Percentiles rank a stretch among this genome's conserved stretches.
Evolutionary conservation across 2,797 vertebrate genomes (phyloP).

Genomic region (Lindbergichthys nudifrons): DNA sequence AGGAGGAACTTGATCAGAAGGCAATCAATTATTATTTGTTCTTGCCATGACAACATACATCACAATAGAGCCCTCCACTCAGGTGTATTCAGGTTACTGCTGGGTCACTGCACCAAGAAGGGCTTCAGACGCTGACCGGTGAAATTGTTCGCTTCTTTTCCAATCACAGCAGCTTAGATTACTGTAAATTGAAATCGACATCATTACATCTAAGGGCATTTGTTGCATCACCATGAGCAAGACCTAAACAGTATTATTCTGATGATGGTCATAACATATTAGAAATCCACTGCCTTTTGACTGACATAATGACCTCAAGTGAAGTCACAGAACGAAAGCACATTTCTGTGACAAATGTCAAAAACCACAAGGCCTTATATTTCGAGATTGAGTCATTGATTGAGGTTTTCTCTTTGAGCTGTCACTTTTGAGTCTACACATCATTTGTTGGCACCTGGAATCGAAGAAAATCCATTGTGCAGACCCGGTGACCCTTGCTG

Average conservation of each 20-base stretch:
- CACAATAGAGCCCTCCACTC: background rate
- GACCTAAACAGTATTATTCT: background rate
- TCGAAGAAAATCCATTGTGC: background rate
- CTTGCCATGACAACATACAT: background rate
- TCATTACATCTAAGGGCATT: background rate
- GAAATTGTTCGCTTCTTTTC: background rate
- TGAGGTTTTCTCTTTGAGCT: too few relatives aligned
- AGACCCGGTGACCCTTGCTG: background rate
- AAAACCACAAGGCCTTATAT: too few relatives aligned
- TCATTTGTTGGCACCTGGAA: too few relatives aligned
- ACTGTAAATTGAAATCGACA: background rate
- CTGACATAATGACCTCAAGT: background rate
- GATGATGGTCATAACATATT: background rate
- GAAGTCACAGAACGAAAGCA: too few relatives aligned
- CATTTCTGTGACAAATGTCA: too few relatives aligned
- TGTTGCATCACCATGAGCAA: background rate
- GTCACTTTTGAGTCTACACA: too few relatives aligned
- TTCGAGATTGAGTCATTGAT: too few relatives aligned
- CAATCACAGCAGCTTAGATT: background rate
- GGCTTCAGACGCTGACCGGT: background rate
- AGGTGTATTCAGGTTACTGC: background rate
- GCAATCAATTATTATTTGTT: background rate
- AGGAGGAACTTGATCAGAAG: background rate
- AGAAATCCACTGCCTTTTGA: background rate
- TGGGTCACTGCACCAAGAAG: background rate